These are phyloP conservation scores for Odocoileus virginianus DNA, from an alignment of 2,113 vertebrate species.

Conservation along the genomic window DNA sequence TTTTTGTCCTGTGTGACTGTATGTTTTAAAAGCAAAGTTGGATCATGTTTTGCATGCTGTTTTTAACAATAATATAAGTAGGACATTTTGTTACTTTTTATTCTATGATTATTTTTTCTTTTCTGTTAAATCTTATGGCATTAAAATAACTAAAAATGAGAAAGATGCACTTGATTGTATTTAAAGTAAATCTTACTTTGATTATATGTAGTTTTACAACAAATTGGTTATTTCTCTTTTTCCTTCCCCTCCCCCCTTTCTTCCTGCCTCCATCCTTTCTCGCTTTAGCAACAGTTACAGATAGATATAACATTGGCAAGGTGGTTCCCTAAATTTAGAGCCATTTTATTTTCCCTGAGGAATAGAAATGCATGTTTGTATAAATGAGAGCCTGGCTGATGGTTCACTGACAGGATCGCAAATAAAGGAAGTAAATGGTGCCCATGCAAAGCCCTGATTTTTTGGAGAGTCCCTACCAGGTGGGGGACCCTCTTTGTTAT, in stretches of 20 bases:
- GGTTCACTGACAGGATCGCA: not conserved
- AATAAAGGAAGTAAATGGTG: not conserved
- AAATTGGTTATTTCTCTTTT: not conserved
- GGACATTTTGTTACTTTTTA: not conserved
- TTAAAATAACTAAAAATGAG: not conserved
- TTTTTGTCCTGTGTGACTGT: not conserved
- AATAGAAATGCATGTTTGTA: not conserved
- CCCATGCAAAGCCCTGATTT: not conserved
- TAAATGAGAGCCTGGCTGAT: not conserved
- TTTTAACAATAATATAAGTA: not conserved
- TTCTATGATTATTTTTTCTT: not conserved
- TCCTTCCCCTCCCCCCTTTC: not conserved
- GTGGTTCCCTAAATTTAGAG: not conserved
- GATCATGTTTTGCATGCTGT: not conserved
- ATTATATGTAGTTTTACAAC: not conserved
- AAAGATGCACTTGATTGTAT: not conserved
- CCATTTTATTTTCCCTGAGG: not conserved
- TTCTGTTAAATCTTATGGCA: not conserved
- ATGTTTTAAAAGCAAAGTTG: not conserved
- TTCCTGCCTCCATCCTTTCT: not conserved
- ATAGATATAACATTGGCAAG: not conserved
- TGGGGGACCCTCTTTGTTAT: not conserved
- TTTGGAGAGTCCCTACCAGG: not conserved
- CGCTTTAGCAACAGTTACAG: not conserved
- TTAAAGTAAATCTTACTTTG: not conserved